These are phyloP conservation scores for Cathartes aura DNA, from an alignment of 2,113 vertebrate species.

Conservation along the genomic window DNA sequence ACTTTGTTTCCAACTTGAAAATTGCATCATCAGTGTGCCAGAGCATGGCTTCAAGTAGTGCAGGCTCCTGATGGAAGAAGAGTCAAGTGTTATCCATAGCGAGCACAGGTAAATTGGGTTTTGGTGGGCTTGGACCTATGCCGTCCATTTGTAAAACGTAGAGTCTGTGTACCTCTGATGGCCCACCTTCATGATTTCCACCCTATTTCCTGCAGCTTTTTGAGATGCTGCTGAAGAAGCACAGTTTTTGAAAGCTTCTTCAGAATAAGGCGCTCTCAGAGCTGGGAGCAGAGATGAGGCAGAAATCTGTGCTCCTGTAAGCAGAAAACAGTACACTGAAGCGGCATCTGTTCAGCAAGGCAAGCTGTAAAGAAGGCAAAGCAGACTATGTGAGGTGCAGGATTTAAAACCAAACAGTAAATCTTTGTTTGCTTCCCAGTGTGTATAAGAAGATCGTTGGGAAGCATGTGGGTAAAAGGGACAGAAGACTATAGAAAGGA, in stretches of 20 bases:
- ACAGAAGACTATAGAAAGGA: neutral
- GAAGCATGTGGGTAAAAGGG: neutral
- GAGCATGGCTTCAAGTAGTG: neutral
- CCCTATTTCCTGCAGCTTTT: neutral
- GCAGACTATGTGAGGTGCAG: neutral
- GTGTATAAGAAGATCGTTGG: neutral
- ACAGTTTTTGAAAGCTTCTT: neutral
- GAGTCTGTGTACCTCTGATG: neutral
- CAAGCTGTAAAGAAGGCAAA: neutral
- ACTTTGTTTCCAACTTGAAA: neutral
- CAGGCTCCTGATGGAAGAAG: neutral
- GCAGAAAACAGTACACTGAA: accelerated
- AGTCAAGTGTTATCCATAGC: neutral
- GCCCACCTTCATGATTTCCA: neutral
- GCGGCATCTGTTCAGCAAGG: neutral
- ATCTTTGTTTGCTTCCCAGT: neutral
- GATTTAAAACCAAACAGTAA: neutral
- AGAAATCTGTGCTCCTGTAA: neutral
- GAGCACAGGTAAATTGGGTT: neutral
- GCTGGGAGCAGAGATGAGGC: neutral
- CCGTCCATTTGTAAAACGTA: neutral
- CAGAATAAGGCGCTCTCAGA: neutral
- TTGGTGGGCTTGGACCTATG: neutral
- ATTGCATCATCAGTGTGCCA: neutral
- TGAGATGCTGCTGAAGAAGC: neutral